These are phyloP conservation scores for Chiroxiphia lanceolata DNA, from an alignment of 2,797 vertebrate species.

Conservation along the genomic window DNA sequence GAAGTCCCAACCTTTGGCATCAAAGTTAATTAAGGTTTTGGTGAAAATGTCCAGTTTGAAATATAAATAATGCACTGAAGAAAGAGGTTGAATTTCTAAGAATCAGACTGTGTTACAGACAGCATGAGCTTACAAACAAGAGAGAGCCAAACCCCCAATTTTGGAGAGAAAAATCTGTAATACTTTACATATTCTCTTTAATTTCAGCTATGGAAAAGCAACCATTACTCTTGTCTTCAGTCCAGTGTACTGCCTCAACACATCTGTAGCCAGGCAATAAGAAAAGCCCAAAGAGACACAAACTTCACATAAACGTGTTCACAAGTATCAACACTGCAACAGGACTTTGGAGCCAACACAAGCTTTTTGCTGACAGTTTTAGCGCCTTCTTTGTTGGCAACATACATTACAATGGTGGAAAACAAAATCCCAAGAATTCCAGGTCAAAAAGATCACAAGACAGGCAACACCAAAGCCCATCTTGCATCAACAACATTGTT, in stretches of 20 bases:
- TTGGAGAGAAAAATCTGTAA: not conserved
- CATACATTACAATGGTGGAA: not conserved
- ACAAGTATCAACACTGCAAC: not conserved
- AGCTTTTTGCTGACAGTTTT: not conserved
- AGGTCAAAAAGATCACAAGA: not conserved
- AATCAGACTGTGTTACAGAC: constrained; percentile 1
- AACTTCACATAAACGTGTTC: not conserved
- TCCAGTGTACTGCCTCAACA: constrained; percentile 9
- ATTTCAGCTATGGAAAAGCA: constrained; percentile 19
- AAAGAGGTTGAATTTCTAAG: constrained; percentile 62
- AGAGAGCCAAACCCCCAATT: constrained; percentile 1
- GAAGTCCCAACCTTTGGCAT: constrained; percentile 66
- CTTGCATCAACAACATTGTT: not conserved
- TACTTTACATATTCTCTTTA: not conserved
- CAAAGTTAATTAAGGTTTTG: constrained; percentile 69
- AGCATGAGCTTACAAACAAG: not conserved
- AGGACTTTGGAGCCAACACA: not conserved
- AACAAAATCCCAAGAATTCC: not conserved
- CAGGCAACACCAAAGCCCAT: not conserved
- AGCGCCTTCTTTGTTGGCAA: not conserved
- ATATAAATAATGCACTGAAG: constrained; percentile 69
- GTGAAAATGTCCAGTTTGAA: constrained; percentile 63
- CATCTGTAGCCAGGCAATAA: not conserved
- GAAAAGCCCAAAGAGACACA: not conserved
- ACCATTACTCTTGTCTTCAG: not conserved